phyloP scores from a whole-genome alignment of 2,888 invertebrate genomes.

The Pristionchus fissidentatus region DNA sequence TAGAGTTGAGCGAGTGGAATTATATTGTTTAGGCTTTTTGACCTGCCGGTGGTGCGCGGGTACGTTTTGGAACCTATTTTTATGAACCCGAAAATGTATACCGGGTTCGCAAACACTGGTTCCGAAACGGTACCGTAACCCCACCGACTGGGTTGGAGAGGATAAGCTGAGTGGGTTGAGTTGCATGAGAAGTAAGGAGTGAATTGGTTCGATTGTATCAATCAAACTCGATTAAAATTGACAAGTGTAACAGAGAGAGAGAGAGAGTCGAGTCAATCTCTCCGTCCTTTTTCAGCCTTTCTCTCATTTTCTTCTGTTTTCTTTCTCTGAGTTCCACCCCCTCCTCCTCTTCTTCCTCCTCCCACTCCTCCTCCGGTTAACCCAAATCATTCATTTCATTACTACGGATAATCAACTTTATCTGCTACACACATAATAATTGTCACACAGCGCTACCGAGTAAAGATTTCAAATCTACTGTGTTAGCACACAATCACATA shows the following conservation, averaged over 20 bases:
- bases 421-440: background rate
- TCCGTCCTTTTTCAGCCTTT: background rate
- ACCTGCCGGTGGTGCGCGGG: background rate
- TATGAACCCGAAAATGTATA: too few relatives aligned
- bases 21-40: background rate
- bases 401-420: background rate
- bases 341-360: background rate
- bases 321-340: background rate
- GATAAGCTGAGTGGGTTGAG: background rate
- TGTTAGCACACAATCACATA: too few relatives aligned
- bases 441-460: background rate
- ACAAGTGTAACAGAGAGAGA: conserved; percentile 10
- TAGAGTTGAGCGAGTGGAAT: background rate
- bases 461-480: conserved; percentile 15
- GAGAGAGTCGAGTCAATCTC: background rate
- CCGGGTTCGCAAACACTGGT: background rate
- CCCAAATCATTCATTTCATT: background rate
- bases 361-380: background rate
- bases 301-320: background rate
- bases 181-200: too few relatives aligned
- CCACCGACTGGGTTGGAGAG: background rate
- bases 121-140: background rate
- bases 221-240: conserved; percentile 21
- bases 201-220: conserved; percentile 21
- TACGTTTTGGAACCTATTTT: too few relatives aligned